A percentile compares a stretch with the other conserved stretches of the same genome.
Evolutionary conservation across 2,113 vertebrate species (phyloP).

Genomic region (Charadrius vociferus): DNA sequence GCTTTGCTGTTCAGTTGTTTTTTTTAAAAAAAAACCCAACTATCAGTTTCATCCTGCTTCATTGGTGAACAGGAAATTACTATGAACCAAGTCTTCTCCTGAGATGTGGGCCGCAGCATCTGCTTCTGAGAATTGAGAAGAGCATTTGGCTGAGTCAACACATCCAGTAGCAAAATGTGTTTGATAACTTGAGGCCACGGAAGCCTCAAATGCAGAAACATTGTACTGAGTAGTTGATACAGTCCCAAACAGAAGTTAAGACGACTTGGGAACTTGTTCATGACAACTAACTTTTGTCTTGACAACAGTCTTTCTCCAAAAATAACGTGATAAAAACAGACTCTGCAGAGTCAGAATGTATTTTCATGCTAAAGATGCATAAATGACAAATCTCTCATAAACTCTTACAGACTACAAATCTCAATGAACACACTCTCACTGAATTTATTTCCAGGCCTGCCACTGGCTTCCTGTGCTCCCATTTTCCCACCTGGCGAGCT

Average conservation of each 20-base stretch:
- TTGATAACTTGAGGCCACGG: not conserved
- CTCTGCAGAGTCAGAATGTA: not conserved
- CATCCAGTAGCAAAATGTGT: not conserved
- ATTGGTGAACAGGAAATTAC: not conserved
- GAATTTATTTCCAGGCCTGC: not conserved
- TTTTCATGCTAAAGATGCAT: not conserved
- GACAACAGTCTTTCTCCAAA: not conserved
- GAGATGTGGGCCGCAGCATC: not conserved
- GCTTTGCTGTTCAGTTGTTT: not conserved
- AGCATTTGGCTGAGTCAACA: not conserved
- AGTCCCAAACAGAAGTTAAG: not conserved
- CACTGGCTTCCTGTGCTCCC: not conserved
- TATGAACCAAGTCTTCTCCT: not conserved
- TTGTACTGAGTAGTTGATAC: rapidly evolving
- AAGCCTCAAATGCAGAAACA: not conserved
- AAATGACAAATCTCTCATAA: not conserved
- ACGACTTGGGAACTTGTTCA: not conserved
- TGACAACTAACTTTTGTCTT: not conserved
- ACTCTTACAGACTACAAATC: not conserved
- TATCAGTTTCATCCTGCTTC: not conserved
- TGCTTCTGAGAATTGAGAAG: not conserved
- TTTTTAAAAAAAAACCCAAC: not conserved
- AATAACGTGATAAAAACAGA: not conserved
- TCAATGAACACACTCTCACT: not conserved
- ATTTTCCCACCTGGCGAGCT: not conserved